Evolutionary conservation across 2,888 invertebrate species (phyloP).

Genomic region (Oxystoma pomonae): DNA sequence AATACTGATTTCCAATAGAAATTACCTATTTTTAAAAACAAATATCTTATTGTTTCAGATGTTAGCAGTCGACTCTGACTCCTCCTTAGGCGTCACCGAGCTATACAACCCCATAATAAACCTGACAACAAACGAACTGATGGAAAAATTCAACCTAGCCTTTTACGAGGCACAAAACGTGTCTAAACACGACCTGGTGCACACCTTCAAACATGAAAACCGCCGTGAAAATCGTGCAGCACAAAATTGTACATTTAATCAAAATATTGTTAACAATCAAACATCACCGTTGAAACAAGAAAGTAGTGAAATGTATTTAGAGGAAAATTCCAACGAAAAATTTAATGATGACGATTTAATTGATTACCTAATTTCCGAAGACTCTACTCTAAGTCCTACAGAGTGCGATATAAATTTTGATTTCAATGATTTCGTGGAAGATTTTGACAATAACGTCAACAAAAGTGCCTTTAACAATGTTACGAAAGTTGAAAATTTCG

Average conservation of each 20-base stretch:
- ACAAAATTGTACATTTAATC: too few species aligned
- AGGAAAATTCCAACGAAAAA: constrained; percentile 11
- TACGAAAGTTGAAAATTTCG: constrained; percentile 25
- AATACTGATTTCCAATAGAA: too few species aligned
- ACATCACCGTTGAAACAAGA: not conserved
- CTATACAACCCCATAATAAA: constrained; percentile 35
- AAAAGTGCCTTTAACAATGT: constrained; percentile 10
- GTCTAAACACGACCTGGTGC: constrained; percentile 33
- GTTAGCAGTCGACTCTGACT: constrained; percentile 1
- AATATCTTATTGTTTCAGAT: not conserved
- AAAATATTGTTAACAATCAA: too few species aligned
- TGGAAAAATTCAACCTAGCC: constrained; percentile 47
- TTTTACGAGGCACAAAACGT: constrained; percentile 45
- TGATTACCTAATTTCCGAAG: constrained; percentile 34
- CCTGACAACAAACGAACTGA: constrained; percentile 41
- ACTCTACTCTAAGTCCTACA: constrained; percentile 22
- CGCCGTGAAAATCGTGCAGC: not conserved
- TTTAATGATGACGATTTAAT: constrained; percentile 33
- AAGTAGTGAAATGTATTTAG: constrained; percentile 8
- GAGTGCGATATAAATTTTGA: constrained; percentile 36
- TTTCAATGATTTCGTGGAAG: constrained; percentile 41
- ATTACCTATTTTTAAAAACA: too few species aligned
- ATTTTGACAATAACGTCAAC: constrained; percentile 37
- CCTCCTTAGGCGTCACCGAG: constrained; percentile 13
- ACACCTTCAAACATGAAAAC: constrained; percentile 31